phyloP scores from a whole-genome alignment of 2,888 invertebrate genomes.

The Phortica magna region DNA sequence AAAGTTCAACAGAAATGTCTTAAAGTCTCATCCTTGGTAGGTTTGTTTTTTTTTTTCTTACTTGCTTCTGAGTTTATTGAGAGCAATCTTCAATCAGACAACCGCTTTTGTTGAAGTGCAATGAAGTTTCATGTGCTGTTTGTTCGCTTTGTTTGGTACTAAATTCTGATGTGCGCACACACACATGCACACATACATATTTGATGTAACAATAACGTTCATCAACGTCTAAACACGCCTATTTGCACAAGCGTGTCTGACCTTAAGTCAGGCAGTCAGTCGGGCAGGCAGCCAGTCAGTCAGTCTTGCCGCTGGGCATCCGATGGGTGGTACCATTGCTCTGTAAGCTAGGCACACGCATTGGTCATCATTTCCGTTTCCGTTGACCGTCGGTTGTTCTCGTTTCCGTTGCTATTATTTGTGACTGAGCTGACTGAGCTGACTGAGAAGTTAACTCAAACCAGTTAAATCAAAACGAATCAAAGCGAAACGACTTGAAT shows the following conservation, averaged over 20 bases:
- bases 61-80: not conserved
- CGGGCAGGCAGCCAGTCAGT: not conserved
- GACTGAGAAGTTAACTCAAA: not conserved
- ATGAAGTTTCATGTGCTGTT: no score
- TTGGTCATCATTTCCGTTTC: constrained; percentile 26
- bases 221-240: not conserved
- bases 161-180: constrained; percentile 12
- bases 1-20: no score
- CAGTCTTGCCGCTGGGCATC: not conserved
- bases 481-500: not conserved
- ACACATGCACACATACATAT: no score
- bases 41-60: not conserved
- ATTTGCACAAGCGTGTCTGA: not conserved
- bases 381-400: not conserved
- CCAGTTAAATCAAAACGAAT: not conserved
- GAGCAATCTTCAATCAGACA: no score
- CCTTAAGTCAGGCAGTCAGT: not conserved
- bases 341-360: constrained; percentile 1
- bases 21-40: not conserved
- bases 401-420: constrained; percentile 2
- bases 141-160: not conserved
- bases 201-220: no score
- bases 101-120: no score
- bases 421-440: not conserved
- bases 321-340: not conserved